These are phyloP conservation scores for Arenaria interpres DNA, from an alignment of 2,113 vertebrate genomes.

Conservation along the genomic window DNA sequence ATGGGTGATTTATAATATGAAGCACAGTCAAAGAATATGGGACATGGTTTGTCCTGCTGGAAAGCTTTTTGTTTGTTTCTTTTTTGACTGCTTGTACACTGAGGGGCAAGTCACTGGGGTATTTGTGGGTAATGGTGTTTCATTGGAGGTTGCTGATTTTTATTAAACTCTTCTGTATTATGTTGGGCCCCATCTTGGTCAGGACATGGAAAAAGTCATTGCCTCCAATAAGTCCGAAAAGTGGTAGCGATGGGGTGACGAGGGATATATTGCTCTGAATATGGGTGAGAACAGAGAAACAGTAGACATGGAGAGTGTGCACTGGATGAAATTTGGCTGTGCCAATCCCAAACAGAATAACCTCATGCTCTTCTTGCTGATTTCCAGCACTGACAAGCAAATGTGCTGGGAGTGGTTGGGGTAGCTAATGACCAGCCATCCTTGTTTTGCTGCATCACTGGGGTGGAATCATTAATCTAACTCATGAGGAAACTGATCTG, in stretches of 20 bases:
- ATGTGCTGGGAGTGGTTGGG: not conserved
- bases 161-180: not conserved
- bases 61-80: not conserved
- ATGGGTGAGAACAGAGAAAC: not conserved
- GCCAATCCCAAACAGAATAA: not conserved
- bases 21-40: not conserved
- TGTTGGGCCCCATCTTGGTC: not conserved
- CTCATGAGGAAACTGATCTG: not conserved
- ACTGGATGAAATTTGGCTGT: not conserved
- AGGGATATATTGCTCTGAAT: not conserved
- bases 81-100: fast-evolving
- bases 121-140: not conserved
- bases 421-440: not conserved
- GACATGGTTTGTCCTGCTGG: not conserved
- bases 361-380: not conserved
- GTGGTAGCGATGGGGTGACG: not conserved
- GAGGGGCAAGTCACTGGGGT: not conserved
- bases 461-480: not conserved
- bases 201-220: not conserved
- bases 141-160: not conserved
- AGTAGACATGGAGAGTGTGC: too few species aligned
- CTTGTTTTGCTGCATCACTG: not conserved
- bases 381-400: not conserved
- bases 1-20: not conserved
- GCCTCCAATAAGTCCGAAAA: not conserved